These are phyloP conservation scores for Karalla daura DNA, from an alignment of 2,797 vertebrate genomes.

Conservation along the genomic window DNA sequence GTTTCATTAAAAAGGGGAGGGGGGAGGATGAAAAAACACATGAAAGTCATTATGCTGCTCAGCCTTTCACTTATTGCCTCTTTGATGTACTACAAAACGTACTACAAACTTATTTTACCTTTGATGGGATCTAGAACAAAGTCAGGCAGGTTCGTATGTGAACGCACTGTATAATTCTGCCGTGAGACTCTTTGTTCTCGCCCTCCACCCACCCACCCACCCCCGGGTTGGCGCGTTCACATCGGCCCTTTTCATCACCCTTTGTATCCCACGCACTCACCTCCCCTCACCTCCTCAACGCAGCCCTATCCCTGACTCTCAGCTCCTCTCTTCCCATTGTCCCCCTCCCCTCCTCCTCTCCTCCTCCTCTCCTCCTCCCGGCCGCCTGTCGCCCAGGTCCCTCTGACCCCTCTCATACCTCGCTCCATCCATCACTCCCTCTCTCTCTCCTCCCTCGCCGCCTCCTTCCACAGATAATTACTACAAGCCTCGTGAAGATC, in stretches of 20 bases:
- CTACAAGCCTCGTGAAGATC: conserved; percentile 76
- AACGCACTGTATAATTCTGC: neutral
- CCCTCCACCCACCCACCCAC: neutral
- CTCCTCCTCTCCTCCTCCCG: conserved; percentile 10
- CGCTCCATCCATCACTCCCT: conserved; percentile 50
- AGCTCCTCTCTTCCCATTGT: neutral
- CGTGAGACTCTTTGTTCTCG: conserved; percentile 3
- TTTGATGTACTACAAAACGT: conserved; percentile 1
- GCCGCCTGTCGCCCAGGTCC: neutral
- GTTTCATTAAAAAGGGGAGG: conserved; percentile 4
- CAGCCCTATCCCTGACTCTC: neutral
- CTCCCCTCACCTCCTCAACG: conserved; percentile 9
- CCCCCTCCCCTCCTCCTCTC: conserved; percentile 3
- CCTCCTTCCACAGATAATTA: conserved; percentile 76
- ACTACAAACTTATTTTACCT: neutral
- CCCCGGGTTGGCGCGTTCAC: conserved; percentile 4
- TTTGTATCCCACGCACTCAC: conserved; percentile 24
- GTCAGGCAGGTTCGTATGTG: neutral
- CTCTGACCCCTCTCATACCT: conserved; percentile 56
- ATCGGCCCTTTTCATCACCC: conserved; percentile 5
- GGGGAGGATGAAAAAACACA: neutral
- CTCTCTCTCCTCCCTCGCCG: conserved; percentile 27
- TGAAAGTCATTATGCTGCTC: conserved; percentile 3
- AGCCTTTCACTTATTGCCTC: neutral
- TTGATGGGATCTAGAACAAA: conserved; percentile 3